These are phyloP conservation scores for Diploptera punctata DNA, from an alignment of 2,888 invertebrate genomes.

Conservation along the genomic window DNA sequence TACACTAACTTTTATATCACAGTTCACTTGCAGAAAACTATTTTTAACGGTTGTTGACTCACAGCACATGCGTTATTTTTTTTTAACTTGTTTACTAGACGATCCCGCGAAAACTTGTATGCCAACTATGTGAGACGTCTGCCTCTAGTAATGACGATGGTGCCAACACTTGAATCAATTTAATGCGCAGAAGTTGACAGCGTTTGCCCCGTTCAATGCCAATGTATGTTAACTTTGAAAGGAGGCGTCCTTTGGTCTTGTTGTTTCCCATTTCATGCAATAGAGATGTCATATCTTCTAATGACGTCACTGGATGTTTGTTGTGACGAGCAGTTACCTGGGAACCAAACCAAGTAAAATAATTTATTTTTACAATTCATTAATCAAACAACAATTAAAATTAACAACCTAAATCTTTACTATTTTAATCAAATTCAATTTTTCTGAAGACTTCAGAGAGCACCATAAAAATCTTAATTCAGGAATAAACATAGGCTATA, in stretches of 20 bases:
- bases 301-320: background rate
- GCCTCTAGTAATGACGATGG: slow-evolving; percentile 12
- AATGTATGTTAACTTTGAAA: background rate
- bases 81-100: slow-evolving; percentile 12
- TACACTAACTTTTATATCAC: background rate
- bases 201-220: background rate
- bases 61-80: background rate
- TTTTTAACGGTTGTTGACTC: background rate
- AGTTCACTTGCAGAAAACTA: no score
- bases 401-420: no score
- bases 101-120: background rate
- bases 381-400: no score
- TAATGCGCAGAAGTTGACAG: background rate
- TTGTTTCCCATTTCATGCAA: background rate
- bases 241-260: no score
- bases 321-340: background rate
- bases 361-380: no score
- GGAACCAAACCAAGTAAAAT: slow-evolving; percentile 15
- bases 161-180: slow-evolving; percentile 18
- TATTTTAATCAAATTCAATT: no score
- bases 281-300: background rate
- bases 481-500: no score
- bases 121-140: slow-evolving; percentile 21
- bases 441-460: no score
- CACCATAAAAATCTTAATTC: no score